Base-by-base conservation (phyloP, 2,797 vertebrate genomes). In the Peromyscus eremicus region DNA sequence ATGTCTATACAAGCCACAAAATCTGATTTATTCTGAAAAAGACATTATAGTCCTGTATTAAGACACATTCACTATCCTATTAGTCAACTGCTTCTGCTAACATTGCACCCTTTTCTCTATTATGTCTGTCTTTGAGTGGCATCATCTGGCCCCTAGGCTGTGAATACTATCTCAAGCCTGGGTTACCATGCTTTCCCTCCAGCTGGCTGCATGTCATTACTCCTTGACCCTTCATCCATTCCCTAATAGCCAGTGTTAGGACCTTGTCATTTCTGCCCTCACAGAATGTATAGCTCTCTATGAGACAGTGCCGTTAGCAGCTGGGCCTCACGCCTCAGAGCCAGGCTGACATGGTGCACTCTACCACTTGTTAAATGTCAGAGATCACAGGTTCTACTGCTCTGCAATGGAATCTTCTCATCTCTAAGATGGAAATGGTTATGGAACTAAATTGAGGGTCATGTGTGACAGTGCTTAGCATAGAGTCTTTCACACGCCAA, bases 21-120 rank as follows among this genome's bases (percentile, higher is more conserved):
- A 23, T 43, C 11, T 86, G 11, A 81, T 64, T 70, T 94, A 62
- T 83, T 93, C 85, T 89, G 14, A n/a, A 91, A 87, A 80, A 80
- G 60, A 55, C 37, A 43, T 25, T 37, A 37, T 40, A 84, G 21
- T 5, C 8, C 27, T 90, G 32, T 6, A 7, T n/a, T 88, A 55
- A 75, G 17, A 25, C 32, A 6, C 85, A n/a, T 32, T 55, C 14
- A 82, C 25, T 46, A 49, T 16, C 29, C 85, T 70, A 73, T 21
- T 66, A 80, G 46, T 29, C 86, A 71, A 77, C 60, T 55, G 5
- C 2, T 25, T 16, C 23, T 89, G 55, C 27, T 57, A 34, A 91
- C 60, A 88, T 7, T 55, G 46, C 16, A 62, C 7, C 34, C 55
- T 21, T 81, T 86, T 29, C 52, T 84, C 46, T 40, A 14, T 29